A percentile compares a stretch with the other conserved stretches of the same genome.
Conservation (phyloP, 2,113 vertebrate genomes). For the human region GRCh38 chr1:241801501-241802000, state of each 20-base stretch:
- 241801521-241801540: neutral
- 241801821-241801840: neutral
- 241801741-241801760: neutral
- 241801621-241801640: neutral
- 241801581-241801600: neutral
- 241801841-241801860: neutral
- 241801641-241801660: neutral
- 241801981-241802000: neutral
- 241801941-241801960: neutral
- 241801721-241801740: conserved; percentile 6
- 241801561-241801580: neutral
- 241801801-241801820: neutral
- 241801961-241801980: neutral
- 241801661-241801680: neutral
- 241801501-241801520: neutral
- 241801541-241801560: neutral
- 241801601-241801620: neutral
- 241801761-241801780: neutral
- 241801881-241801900: neutral
- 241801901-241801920: neutral
- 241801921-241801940: neutral
- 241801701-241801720: conserved; percentile 15
- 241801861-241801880: neutral
- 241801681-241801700: neutral
- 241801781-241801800: neutral